Conservation (phyloP, 2,113 vertebrate species). For the Thamnophis sirtalis region DNA sequence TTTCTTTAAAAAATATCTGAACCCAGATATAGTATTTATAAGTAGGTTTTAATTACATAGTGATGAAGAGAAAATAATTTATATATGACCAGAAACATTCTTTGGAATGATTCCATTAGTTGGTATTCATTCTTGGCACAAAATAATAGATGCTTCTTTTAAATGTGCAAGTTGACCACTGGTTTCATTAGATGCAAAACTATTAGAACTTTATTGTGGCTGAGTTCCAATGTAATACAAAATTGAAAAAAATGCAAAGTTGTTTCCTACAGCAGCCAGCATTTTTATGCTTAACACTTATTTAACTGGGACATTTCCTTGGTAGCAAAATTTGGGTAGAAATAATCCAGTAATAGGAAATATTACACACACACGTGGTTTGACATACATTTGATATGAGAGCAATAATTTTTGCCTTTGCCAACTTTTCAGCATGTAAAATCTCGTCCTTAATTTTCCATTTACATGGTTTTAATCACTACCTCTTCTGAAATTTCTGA, state of each 20-base stretch:
- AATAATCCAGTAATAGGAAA: conserved; percentile 10
- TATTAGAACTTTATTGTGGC: neutral
- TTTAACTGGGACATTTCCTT: neutral
- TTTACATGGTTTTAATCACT: conserved; percentile 45
- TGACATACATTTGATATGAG: conserved; percentile 24
- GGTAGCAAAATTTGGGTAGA: neutral
- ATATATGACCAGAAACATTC: neutral
- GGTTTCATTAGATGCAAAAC: neutral
- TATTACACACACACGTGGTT: neutral
- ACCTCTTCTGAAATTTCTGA: conserved; percentile 46
- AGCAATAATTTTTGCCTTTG: conserved; percentile 15
- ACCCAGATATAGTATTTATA: neutral
- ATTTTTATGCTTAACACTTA: neutral
- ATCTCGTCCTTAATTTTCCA: conserved; percentile 17
- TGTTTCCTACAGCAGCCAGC: neutral
- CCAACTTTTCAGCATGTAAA: conserved; percentile 13
- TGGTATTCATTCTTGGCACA: neutral
- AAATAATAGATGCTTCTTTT: neutral
- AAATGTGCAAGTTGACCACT: neutral
- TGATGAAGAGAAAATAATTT: neutral
- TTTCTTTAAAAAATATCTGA: neutral
- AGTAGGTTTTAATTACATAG: neutral
- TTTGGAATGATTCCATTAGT: neutral
- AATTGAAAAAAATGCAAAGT: neutral
- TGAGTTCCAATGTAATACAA: neutral